These are phyloP conservation scores for Hesperophylax magnus DNA, from an alignment of 1,140 invertebrate genomes.

Conservation along the genomic window DNA sequence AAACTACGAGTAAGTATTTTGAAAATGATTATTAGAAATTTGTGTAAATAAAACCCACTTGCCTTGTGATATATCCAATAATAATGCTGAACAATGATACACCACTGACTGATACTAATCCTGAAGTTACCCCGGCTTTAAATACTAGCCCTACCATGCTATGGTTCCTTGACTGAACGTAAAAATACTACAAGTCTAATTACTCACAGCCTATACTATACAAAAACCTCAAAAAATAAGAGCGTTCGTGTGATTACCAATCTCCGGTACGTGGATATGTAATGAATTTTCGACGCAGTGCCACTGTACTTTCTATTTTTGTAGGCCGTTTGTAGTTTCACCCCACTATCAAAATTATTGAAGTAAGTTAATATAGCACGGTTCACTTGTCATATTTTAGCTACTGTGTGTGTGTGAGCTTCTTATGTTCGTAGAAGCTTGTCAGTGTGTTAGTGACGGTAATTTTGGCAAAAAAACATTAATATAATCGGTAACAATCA, in stretches of 20 bases:
- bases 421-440: no score
- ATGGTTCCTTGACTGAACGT: neutral
- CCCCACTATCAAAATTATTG: conserved; percentile 21
- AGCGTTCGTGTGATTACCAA: no score
- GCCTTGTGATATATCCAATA: neutral
- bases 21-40: no score
- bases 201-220: no score
- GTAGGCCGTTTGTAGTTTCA: neutral
- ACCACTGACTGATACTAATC: conserved; percentile 23
- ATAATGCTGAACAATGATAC: neutral
- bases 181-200: no score
- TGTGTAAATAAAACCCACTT: neutral
- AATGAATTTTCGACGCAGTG: neutral
- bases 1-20: no score
- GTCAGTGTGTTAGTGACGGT: no score
- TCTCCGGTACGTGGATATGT: neutral
- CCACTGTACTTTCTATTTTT: neutral
- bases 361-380: neutral
- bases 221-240: no score
- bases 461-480: no score
- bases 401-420: neutral
- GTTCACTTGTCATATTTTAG: neutral
- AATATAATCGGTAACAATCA: no score
- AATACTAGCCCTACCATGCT: conserved; percentile 4
- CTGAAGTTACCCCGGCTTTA: conserved; percentile 3